phyloP scores from a whole-genome alignment of 2,888 invertebrate species.

The Emesis russula region DNA sequence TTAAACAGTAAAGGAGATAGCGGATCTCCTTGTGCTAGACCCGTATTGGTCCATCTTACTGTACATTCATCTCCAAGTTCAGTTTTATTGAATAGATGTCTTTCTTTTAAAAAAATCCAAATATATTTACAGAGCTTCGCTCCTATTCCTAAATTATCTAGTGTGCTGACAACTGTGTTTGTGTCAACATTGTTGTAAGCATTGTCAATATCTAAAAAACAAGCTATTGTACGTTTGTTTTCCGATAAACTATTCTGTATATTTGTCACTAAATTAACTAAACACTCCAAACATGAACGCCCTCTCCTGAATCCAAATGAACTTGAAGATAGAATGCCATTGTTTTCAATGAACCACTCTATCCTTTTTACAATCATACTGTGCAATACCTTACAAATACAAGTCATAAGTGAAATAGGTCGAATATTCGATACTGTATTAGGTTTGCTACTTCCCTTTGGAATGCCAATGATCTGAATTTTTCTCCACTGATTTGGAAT shows the following conservation, averaged over 20 bases:
- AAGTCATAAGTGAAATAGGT: slow-evolving; percentile 30
- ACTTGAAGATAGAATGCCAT: not conserved
- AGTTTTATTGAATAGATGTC: slow-evolving; percentile 1
- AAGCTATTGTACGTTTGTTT: slow-evolving; percentile 47
- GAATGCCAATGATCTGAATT: slow-evolving; percentile 16
- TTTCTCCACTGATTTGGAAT: slow-evolving; percentile 26
- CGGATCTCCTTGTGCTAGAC: not conserved
- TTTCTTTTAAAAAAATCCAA: slow-evolving; percentile 45
- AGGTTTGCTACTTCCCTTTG: not conserved
- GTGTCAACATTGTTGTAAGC: slow-evolving; percentile 60
- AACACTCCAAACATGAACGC: slow-evolving; percentile 53
- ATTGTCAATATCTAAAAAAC: slow-evolving; percentile 68
- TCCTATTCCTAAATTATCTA: slow-evolving; percentile 53
- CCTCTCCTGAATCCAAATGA: slow-evolving; percentile 51
- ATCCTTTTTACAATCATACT: slow-evolving; percentile 21
- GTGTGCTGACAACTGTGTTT: not conserved
- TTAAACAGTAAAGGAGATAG: slow-evolving; percentile 45
- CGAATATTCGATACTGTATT: slow-evolving; percentile 16
- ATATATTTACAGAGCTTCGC: slow-evolving; percentile 49
- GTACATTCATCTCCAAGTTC: not conserved
- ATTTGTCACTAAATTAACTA: slow-evolving; percentile 41
- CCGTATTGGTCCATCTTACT: slow-evolving; percentile 32
- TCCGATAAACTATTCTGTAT: slow-evolving; percentile 64
- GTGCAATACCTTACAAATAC: slow-evolving; percentile 41
- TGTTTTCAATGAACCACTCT: slow-evolving; percentile 26